Conservation (phyloP, 2,113 vertebrate species). For the Lepus timidus region DNA sequence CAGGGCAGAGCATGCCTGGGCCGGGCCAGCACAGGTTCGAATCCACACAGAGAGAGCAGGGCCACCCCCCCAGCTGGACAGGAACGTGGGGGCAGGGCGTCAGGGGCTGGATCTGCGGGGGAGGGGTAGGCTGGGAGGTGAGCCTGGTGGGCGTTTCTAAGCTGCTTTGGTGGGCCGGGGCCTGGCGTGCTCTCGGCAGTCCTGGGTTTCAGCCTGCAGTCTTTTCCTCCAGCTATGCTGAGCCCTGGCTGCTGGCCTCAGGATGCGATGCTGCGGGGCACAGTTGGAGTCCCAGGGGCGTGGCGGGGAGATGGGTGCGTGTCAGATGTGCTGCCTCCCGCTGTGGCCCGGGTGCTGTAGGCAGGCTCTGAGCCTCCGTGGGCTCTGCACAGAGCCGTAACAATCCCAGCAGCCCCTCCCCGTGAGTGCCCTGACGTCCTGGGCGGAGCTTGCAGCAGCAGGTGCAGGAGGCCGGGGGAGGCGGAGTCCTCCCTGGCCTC, state of each 20-base stretch:
- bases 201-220: background rate
- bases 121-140: too few relatives aligned
- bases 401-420: background rate
- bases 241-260: background rate
- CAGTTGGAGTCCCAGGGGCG: too few relatives aligned
- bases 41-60: too few relatives aligned
- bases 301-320: background rate
- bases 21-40: too few relatives aligned
- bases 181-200: too few relatives aligned
- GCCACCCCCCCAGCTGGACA: too few relatives aligned
- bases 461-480: background rate
- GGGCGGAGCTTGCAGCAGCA: fast-evolving
- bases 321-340: fast-evolving
- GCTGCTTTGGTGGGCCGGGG: too few relatives aligned
- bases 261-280: background rate
- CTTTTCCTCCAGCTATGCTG: fast-evolving
- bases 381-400: background rate
- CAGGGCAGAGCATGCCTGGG: background rate
- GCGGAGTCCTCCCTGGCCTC: background rate
- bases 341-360: background rate
- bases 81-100: too few relatives aligned
- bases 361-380: background rate
- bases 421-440: fast-evolving
- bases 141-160: too few relatives aligned
- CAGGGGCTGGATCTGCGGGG: too few relatives aligned